Percentiles rank a stretch among this genome's conserved stretches.
Evolutionary conservation across 2,888 invertebrate genomes (phyloP).

Genomic region (Amphimallon solstitiale): DNA sequence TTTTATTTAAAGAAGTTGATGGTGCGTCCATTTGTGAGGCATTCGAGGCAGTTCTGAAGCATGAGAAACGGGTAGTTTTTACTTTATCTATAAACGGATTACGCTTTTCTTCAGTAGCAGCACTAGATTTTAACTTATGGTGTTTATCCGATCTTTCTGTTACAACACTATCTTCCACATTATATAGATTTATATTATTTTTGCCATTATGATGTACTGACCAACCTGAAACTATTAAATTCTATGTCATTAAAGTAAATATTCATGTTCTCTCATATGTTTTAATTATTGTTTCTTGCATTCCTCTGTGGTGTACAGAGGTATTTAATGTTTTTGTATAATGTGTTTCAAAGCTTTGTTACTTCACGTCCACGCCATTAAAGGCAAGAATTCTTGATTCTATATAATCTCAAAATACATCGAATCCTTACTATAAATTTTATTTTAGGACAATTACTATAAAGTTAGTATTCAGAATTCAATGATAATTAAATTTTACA

Average conservation of each 20-base stretch:
- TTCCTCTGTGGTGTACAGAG: no score
- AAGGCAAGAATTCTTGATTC: no score
- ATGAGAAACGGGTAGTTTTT: slow-evolving; percentile 75
- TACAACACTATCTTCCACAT: slow-evolving; percentile 71
- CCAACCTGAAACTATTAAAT: slow-evolving; percentile 74
- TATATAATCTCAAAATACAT: no score
- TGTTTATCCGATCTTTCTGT: slow-evolving; percentile 68
- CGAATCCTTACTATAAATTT: not conserved
- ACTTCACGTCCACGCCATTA: no score
- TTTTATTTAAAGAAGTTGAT: slow-evolving; percentile 11
- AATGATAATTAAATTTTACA: no score
- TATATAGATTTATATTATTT: slow-evolving; percentile 75
- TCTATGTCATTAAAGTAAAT: slow-evolving; percentile 36
- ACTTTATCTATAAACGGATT: slow-evolving; percentile 78
- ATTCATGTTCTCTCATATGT: no score
- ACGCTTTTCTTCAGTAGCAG: slow-evolving; percentile 70
- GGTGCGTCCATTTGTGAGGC: slow-evolving; percentile 60
- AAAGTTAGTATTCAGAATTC: no score
- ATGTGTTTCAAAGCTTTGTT: no score
- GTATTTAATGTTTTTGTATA: no score
- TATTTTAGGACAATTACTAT: not conserved
- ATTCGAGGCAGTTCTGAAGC: slow-evolving; percentile 71
- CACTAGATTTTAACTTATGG: slow-evolving; percentile 65
- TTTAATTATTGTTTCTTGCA: no score
- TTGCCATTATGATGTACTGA: slow-evolving; percentile 70